Evolutionary conservation across 2,888 invertebrate species (phyloP).

Genomic region (Parasteatoda lunata): DNA sequence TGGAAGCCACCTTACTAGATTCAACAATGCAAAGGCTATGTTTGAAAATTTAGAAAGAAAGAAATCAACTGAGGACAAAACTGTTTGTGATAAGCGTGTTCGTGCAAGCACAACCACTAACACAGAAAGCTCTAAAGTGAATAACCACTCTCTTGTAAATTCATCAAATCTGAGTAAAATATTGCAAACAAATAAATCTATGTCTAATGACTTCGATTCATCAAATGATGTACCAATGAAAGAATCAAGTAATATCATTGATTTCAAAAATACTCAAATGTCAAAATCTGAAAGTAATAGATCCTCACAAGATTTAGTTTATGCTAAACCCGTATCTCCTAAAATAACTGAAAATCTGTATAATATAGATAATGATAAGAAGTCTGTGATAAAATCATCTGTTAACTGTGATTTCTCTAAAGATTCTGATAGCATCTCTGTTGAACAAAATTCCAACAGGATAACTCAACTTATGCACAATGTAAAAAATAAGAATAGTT

Average conservation of each 20-base stretch:
- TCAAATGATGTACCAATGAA: too few relatives aligned
- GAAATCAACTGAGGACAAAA: constrained; percentile 44
- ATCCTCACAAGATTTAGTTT: too few relatives aligned
- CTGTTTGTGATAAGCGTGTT: constrained; percentile 36
- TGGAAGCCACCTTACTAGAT: constrained; percentile 70
- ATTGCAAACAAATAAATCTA: too few relatives aligned
- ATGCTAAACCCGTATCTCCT: neutral
- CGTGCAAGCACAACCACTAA: constrained; percentile 30
- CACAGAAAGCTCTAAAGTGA: constrained; percentile 20
- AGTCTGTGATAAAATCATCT: constrained; percentile 10
- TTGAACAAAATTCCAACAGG: too few relatives aligned
- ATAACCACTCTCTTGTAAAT: neutral
- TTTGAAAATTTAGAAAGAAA: constrained; percentile 86
- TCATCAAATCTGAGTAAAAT: too few relatives aligned
- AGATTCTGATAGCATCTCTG: constrained; percentile 1
- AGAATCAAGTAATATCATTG: too few relatives aligned
- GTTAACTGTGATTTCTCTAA: constrained; percentile 29
- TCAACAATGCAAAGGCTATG: constrained; percentile 89
- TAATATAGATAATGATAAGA: constrained; percentile 15
- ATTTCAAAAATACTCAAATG: too few relatives aligned
- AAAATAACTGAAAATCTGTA: neutral
- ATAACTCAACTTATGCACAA: too few relatives aligned
- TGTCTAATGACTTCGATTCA: too few relatives aligned
- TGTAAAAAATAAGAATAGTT: too few relatives aligned
- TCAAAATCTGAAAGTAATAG: too few relatives aligned